These are phyloP conservation scores for Drosophila siamana DNA, from an alignment of 2,888 invertebrate species.

Conservation along the genomic window DNA sequence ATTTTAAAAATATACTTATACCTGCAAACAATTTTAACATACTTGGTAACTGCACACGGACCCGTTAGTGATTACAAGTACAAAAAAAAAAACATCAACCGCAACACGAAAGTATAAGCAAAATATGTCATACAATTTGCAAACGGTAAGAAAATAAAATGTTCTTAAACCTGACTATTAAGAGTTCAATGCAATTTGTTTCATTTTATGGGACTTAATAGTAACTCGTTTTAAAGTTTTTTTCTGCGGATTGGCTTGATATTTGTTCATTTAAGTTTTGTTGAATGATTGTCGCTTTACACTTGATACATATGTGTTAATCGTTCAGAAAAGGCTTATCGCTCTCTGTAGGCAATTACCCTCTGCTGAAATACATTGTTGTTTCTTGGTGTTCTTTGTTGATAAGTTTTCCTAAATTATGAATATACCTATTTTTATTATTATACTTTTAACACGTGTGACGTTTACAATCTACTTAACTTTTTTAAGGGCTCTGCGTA, in stretches of 20 bases:
- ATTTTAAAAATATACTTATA: neutral
- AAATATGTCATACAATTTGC: conserved; percentile 65
- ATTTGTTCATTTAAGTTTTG: neutral
- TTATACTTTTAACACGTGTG: neutral
- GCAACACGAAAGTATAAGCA: conserved; percentile 23
- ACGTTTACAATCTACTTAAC: neutral
- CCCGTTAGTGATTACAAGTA: conserved; percentile 12
- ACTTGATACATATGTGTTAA: neutral
- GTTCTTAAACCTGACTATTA: neutral
- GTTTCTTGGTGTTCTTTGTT: neutral
- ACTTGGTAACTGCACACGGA: neutral
- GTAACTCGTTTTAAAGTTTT: no score
- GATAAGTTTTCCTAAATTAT: neutral
- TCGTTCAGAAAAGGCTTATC: conserved; percentile 1
- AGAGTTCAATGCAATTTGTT: neutral
- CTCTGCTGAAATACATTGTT: neutral
- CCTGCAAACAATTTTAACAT: neutral
- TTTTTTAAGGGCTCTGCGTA: neutral
- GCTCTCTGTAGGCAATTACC: neutral
- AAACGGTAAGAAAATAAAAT: conserved; percentile 59
- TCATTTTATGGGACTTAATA: neutral
- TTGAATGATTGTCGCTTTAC: neutral
- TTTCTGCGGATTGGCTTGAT: neutral
- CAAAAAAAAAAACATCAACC: no score
- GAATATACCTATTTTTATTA: neutral